A percentile compares a stretch with the other conserved stretches of the same genome.
Evolutionary conservation across 2,113 vertebrate genomes (phyloP).

Genomic region (Barnardius zonarius): DNA sequence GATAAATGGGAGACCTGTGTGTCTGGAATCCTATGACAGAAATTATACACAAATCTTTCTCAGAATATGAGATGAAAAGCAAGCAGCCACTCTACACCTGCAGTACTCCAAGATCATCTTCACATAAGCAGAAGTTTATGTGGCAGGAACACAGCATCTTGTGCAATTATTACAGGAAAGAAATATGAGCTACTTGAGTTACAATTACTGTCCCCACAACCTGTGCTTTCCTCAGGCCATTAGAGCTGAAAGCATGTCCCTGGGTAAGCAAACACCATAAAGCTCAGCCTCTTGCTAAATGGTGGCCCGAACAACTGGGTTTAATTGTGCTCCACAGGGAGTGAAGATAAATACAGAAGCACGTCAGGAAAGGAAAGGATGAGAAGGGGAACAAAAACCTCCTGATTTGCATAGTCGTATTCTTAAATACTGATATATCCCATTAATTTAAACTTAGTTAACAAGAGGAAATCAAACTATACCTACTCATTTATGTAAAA

Average conservation of each 20-base stretch:
- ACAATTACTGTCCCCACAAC: background rate
- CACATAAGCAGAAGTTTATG: background rate
- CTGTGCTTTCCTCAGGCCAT: background rate
- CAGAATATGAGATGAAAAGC: background rate
- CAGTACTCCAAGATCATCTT: background rate
- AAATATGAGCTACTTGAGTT: background rate
- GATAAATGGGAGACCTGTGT: background rate
- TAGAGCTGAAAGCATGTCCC: background rate
- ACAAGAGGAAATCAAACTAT: background rate
- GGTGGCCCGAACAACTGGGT: no score
- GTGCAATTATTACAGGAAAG: background rate
- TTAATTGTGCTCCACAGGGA: background rate
- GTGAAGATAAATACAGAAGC: background rate
- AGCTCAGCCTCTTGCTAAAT: background rate
- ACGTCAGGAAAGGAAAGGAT: background rate
- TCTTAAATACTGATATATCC: background rate
- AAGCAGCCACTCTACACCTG: background rate
- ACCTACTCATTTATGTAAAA: background rate
- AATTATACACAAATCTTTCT: background rate
- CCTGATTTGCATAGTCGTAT: background rate
- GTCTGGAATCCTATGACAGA: background rate
- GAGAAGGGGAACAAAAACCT: background rate
- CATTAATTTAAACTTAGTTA: background rate
- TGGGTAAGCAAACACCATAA: background rate
- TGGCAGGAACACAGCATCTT: background rate